Base-by-base conservation (phyloP, 1,140 invertebrate genomes). In the Tetragnatha versicolor region DNA sequence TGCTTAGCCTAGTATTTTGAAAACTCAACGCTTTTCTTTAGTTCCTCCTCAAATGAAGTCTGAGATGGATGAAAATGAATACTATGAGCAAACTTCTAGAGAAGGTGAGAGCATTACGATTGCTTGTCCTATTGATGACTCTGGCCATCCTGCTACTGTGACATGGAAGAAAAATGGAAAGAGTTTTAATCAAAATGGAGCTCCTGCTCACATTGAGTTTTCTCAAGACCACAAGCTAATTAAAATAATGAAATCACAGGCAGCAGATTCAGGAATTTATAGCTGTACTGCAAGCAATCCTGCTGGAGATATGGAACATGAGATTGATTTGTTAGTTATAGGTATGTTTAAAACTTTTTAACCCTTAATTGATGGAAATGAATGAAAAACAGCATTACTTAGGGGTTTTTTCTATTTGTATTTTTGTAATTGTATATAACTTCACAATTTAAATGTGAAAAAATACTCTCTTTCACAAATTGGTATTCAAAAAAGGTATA, bases 151-250 rank as follows among this genome's bases (percentile, higher is more conserved):
- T 17, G 10, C 22, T 1, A 69, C 29, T 6, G 49, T 80, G 5
- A 66, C 63, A 14, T 80, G 79, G 79, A 35, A 27, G n/a, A 76
- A 80, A 35, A 55, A 80, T 63, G 72, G 72, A 22, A 70, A 53
- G 42, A 10, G 20, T 14, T 33, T 80, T 12, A 58, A 42, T 27
- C 17, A 45, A 14, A 37, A 27, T 31, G 3, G 25, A n/a, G 14
- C 37, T 22, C 70, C 47, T 20, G 27, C 70, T n/a, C 33, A 76
- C 45, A 10, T 70, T 20, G 65, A 60, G 27, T 61, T 76, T 29
- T 69, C 70, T 35, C 27, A 33, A 55, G 79, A 80, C 31, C 49
- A 70, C 39, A 69, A 45, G 27, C 14, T 66, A 55, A n/a, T 80
- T 1, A 80, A 63, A 47, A 61, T 80, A 29, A 68, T 58, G 27